Base-by-base conservation (phyloP, 2,888 invertebrate genomes). In the Linnaemya vulpina region DNA sequence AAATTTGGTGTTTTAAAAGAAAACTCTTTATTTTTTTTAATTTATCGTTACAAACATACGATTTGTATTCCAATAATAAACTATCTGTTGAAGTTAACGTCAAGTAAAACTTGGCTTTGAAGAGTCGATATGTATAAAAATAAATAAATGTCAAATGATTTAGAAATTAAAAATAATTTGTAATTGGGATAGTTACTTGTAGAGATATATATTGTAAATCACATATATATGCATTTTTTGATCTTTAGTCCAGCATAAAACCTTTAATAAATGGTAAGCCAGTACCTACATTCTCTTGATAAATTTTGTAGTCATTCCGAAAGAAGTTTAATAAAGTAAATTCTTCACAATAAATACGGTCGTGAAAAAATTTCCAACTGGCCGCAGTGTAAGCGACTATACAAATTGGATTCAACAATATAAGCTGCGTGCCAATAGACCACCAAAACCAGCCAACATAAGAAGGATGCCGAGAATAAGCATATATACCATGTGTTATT, bases 371-470 rank as follows among this genome's bases (percentile, higher is more conserved):
- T 75, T 94, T 94, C 98, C 98, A 99, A 22, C 98, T 96, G 0
- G 96, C 96, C 5, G 96, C 84, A 0, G 96, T 93, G 92, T 99
- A 99, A 2, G 95, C 94, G 1, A 97, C 88, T 1, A 96, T 90
- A 91, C 99, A 99, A 5, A 99, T 51, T 0, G 99, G 99, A 93
- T 99, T 99, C 82, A 97, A 93, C 0, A 99, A 93, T 75, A 97
- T 94, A 35, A 99, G 96, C 95, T 99, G 99, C 13, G 99, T 99
- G 55, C 99, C 99, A 81, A 99, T 94, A 17, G 98, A 97, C 99
- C 99, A 99, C 93, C 97, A 97, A 93, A 99, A 99, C 99, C 99
- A 99, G 13, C 99, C 99, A 3, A 98, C 97, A 92, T 99, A 99
- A 89, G 98, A 97, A 0, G 99, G 99, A 93, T 99, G 99, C 55